These are phyloP conservation scores for Coregonus ussuriensis DNA, from an alignment of 2,797 vertebrate genomes.

Conservation along the genomic window DNA sequence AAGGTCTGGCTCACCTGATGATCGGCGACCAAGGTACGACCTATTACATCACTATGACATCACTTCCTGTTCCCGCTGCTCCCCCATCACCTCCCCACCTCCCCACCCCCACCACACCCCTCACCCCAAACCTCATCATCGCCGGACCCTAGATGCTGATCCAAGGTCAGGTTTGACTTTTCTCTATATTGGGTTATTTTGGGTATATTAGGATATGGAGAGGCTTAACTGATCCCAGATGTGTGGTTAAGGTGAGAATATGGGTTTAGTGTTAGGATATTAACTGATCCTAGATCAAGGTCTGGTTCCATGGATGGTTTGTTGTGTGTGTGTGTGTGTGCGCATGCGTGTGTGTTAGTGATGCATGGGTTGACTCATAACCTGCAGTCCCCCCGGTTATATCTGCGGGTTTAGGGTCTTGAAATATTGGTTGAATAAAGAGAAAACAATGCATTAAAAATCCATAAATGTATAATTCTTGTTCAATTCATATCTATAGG, in stretches of 20 bases:
- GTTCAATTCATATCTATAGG: no score
- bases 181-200: constrained; percentile 41
- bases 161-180: constrained; percentile 72
- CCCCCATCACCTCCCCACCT: constrained; percentile 53
- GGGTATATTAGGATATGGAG: constrained; percentile 10
- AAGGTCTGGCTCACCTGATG: constrained; percentile 99
- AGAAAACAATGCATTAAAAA: no score
- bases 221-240: constrained; percentile 4
- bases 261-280: constrained; percentile 10
- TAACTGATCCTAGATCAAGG: neutral
- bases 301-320: constrained; percentile 71
- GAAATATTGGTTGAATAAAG: no score
- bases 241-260: constrained; percentile 40
- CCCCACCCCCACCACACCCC: constrained; percentile 65
- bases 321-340: constrained; percentile 35
- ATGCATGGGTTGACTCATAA: neutral
- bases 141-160: constrained; percentile 71
- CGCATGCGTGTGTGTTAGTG: constrained; percentile 15
- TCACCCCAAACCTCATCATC: constrained; percentile 79
- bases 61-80: constrained; percentile 89
- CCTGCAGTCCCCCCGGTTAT: no score
- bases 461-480: no score
- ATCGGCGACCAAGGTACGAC: constrained; percentile 99
- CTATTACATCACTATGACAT: constrained; percentile 55
- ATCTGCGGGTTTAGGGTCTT: no score